These are phyloP conservation scores for Garrulus glandarius DNA, from an alignment of 2,797 vertebrate species.

Conservation along the genomic window DNA sequence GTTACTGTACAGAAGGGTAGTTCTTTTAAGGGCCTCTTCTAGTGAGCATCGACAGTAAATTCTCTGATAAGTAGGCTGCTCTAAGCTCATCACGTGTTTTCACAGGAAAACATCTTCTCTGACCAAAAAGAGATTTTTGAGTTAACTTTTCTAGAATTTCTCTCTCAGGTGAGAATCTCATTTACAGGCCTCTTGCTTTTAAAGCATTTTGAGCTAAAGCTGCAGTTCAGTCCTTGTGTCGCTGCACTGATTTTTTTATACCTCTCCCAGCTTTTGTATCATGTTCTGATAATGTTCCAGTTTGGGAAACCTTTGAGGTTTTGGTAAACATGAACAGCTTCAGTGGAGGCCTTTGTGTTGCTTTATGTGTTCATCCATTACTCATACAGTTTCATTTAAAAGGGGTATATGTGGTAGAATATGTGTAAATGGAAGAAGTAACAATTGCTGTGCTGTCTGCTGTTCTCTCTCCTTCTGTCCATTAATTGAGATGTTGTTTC, in stretches of 20 bases:
- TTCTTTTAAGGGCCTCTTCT: background rate
- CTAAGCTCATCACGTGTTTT: background rate
- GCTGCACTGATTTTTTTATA: background rate
- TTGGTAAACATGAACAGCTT: background rate
- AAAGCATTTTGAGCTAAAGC: background rate
- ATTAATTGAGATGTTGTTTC: slow-evolving; percentile 73
- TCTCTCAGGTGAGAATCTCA: background rate
- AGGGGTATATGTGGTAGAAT: background rate
- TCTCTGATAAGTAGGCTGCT: background rate
- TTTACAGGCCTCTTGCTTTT: background rate
- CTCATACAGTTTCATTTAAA: background rate
- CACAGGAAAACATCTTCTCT: background rate
- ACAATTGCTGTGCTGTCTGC: slow-evolving; percentile 51
- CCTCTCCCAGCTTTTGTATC: background rate
- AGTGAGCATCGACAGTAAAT: background rate
- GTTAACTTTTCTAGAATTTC: background rate
- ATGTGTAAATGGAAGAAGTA: background rate
- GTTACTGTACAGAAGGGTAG: background rate
- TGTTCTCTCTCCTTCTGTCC: slow-evolving; percentile 65
- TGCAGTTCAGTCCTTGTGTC: background rate
- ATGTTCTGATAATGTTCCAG: background rate
- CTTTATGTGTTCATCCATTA: background rate
- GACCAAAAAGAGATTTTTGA: background rate
- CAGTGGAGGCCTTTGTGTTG: background rate
- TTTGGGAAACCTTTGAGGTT: background rate